Base-by-base conservation (phyloP, 2,113 vertebrate species). In the Theristicus caerulescens region DNA sequence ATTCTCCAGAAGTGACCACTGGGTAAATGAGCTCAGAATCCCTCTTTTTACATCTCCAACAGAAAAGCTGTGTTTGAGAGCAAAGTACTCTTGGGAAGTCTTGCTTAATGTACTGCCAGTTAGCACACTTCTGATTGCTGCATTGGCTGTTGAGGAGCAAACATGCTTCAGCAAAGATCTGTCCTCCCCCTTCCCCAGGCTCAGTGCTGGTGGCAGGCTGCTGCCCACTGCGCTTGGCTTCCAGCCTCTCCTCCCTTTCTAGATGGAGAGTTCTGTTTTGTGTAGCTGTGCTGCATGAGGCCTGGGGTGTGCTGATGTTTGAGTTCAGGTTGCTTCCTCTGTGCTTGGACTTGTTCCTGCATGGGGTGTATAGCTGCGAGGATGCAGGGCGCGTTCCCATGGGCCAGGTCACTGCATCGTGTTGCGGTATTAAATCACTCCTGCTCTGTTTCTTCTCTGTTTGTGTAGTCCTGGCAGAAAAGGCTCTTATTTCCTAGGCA, bases 321-420 rank as follows among this genome's bases (percentile, higher is more conserved):
- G 12, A 26, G 19, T 17, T 34, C 18, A 21, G 38, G 9, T 49
- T 55, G 31, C 21, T 10, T 19, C 25, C 46, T 42, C 47, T 32
- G 11, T 21, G 61, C 29, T 42, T 11, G 21, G 69, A 4, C n/a
- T 49, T 0, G 0, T 15, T 80, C 52, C 34, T 59, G 11, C 7
- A 0, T 9, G 8, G 11, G 40, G 34, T 10, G 5, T 10, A 4
- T 12, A 26, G 46, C 52, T 26, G 67, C 3, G 11, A 74, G 61
- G 54, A 27, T 19, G 13, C 34, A 31, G 46, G 18, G 26, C 1
- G 0, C 3, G 7, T 13, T 24, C 15, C 24, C 10, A 0, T 3
- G 4, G 34, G 22, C 15, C 21, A 9, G 51, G 12, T 26, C 3
- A 1, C 20, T 29, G 11, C 29, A 10, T 36, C 11, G 1, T 3